Conservation (phyloP, 1,140 invertebrate species). For the Drosophila rhopaloa region DNA sequence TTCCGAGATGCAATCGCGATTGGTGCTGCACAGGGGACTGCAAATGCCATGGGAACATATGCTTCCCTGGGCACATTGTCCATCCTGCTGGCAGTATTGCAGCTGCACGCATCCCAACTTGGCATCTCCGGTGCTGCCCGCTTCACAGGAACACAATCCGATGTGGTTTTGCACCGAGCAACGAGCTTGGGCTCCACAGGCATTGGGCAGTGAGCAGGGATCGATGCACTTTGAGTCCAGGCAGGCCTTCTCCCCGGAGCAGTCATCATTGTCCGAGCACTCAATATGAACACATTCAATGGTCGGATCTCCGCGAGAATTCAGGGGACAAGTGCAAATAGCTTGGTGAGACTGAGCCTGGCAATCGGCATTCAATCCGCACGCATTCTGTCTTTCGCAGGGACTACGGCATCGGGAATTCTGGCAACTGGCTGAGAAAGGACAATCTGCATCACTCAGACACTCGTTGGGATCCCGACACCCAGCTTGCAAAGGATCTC, state of each 20-base stretch:
- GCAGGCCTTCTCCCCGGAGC: slow-evolving; percentile 89
- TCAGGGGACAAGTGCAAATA: slow-evolving; percentile 90
- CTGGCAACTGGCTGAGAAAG: slow-evolving; percentile 90
- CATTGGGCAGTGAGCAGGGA: slow-evolving; percentile 91
- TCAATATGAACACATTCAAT: slow-evolving; percentile 90
- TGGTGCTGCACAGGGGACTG: slow-evolving; percentile 89
- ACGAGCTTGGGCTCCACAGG: slow-evolving; percentile 92
- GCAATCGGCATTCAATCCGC: slow-evolving; percentile 92
- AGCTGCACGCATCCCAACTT: slow-evolving; percentile 91
- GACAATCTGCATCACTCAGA: slow-evolving; percentile 91
- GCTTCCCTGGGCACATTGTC: slow-evolving; percentile 91
- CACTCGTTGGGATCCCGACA: slow-evolving; percentile 93
- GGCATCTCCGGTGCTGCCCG: slow-evolving; percentile 94
- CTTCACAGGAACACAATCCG: slow-evolving; percentile 91
- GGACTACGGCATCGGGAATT: slow-evolving; percentile 92
- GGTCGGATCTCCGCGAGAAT: slow-evolving; percentile 91
- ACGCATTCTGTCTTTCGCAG: slow-evolving; percentile 88
- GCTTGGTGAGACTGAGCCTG: slow-evolving; percentile 88
- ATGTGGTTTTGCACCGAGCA: slow-evolving; percentile 90
- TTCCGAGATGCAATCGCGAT: slow-evolving; percentile 91
- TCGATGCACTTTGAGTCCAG: slow-evolving; percentile 92
- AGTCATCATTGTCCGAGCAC: slow-evolving; percentile 92
- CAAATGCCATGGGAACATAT: slow-evolving; percentile 93
- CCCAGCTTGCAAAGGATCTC: slow-evolving; percentile 89
- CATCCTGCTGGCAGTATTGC: slow-evolving; percentile 91